phyloP scores from a whole-genome alignment of 2,113 vertebrate genomes.

The Phycodurus eques region DNA sequence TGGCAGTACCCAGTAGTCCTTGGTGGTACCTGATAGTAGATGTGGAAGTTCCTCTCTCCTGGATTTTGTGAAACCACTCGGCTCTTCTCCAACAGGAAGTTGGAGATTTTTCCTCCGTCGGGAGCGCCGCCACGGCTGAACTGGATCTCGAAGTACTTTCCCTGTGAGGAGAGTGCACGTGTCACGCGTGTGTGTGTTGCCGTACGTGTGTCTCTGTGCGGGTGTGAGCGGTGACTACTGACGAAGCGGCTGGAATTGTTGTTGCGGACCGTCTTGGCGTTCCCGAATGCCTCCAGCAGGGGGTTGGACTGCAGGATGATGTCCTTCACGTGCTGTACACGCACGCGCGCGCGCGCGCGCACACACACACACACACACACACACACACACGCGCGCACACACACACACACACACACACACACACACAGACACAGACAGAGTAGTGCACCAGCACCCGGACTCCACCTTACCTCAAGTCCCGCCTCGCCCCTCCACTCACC shows the following conservation, averaged over 20 bases:
- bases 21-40: conserved; percentile 78
- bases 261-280: conserved; percentile 93
- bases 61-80: conserved; percentile 79
- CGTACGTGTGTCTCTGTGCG: background rate
- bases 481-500: conserved; percentile 46
- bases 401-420: conserved; percentile 10
- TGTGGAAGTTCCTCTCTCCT: conserved; percentile 81
- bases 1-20: background rate
- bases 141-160: conserved; percentile 86
- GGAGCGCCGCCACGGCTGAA: conserved; percentile 82
- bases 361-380: conserved; percentile 3
- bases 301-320: conserved; percentile 98
- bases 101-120: conserved; percentile 81
- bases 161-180: conserved; percentile 49
- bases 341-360: background rate
- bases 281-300: conserved; percentile 92
- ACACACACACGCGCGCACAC: background rate
- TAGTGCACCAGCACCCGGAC: background rate
- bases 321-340: conserved; percentile 87
- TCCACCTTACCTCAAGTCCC: background rate
- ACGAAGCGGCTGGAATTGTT: conserved; percentile 98
- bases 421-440: no score
- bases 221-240: conserved; percentile 59
- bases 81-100: conserved; percentile 82
- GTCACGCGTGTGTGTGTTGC: background rate